Conservation (phyloP, 2,113 vertebrate genomes). For the Brachypteracias leptosomus region DNA sequence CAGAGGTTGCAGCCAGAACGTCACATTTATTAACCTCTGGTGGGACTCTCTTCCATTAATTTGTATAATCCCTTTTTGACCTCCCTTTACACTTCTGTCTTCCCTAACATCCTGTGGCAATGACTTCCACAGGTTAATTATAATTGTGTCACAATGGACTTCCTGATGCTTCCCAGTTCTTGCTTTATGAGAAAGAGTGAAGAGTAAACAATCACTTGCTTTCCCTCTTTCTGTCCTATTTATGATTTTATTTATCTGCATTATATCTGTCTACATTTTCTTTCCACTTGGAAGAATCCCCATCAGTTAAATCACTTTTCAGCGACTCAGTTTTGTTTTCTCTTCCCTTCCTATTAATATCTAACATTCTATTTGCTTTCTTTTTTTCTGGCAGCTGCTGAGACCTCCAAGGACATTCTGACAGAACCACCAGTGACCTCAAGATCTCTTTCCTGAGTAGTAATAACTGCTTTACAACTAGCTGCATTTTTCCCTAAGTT, state of each 20-base stretch:
- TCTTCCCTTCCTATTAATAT: neutral
- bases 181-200: neutral
- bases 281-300: neutral
- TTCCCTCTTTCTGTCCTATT: neutral
- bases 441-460: neutral
- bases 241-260: neutral
- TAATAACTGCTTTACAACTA: neutral
- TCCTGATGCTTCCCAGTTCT: neutral
- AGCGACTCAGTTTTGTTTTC: neutral
- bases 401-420: neutral
- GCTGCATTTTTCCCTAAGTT: neutral
- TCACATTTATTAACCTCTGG: neutral
- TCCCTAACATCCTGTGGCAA: constrained; percentile 45
- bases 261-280: neutral
- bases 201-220: neutral
- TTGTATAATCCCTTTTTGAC: constrained; percentile 34
- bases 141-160: neutral
- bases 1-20: neutral
- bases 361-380: rapidly evolving
- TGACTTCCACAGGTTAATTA: constrained; percentile 49
- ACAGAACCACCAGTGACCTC: neutral
- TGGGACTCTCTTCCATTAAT: constrained; percentile 2
- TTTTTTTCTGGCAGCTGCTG: neutral
- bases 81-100: constrained; percentile 30
- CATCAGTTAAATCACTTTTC: neutral